Conservation (phyloP, 2,113 vertebrate genomes). For the Oxyura jamaicensis region DNA sequence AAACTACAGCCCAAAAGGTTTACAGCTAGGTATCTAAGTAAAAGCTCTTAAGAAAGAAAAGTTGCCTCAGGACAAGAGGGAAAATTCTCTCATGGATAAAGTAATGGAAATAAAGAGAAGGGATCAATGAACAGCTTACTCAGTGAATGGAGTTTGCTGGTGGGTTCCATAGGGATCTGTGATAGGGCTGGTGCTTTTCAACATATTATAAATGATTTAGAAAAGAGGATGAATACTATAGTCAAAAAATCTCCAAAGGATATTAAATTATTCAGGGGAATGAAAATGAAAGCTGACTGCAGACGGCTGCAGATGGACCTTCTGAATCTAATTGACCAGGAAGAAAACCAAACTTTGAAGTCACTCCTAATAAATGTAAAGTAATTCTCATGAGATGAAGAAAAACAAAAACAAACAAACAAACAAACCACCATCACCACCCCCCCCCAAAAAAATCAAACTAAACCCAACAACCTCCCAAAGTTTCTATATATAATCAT, state of each 20-base stretch:
- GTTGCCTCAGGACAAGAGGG: background rate
- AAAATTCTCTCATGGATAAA: background rate
- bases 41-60: constrained; percentile 9
- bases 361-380: background rate
- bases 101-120: background rate
- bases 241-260: background rate
- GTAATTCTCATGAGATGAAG: background rate
- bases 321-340: background rate
- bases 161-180: background rate
- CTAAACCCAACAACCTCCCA: background rate
- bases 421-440: background rate
- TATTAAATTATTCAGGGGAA: background rate
- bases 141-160: background rate
- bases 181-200: background rate
- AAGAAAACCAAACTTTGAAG: background rate
- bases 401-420: background rate
- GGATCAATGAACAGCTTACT: constrained; percentile 5
- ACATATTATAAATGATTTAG: background rate
- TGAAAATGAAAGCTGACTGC: background rate
- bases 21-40: background rate
- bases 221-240: background rate
- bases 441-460: background rate
- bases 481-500: background rate
- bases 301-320: background rate
- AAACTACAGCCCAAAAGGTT: background rate